Conservation (phyloP, 2,113 vertebrate species). For the Turdus rufiventris region DNA sequence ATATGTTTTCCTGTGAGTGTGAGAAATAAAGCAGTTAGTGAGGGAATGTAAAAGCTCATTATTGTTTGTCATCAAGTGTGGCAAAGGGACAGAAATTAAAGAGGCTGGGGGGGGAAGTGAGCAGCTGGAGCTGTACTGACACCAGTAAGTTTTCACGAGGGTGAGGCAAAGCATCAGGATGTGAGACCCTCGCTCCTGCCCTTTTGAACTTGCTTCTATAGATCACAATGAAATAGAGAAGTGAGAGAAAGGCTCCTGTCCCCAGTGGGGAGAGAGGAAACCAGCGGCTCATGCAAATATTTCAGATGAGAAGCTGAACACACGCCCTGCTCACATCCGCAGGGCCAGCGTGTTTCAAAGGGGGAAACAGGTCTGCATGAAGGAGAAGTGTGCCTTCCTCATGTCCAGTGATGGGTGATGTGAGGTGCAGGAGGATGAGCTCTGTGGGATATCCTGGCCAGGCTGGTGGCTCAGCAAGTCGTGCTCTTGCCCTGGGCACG, state of each 20-base stretch:
- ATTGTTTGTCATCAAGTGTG: not conserved
- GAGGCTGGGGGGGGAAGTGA: not conserved
- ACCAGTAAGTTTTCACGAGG: conserved; percentile 59
- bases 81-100: conserved; percentile 52
- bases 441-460: not conserved
- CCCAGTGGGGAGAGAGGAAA: not conserved
- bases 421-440: not conserved
- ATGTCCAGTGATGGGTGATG: accelerated
- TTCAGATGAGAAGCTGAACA: conserved; percentile 8
- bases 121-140: conserved; percentile 18
- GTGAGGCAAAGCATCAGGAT: conserved; percentile 43
- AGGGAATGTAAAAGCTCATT: conserved; percentile 29
- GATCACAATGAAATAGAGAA: conserved; percentile 33
- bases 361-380: not conserved
- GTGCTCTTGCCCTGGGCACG: accelerated
- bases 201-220: conserved; percentile 61
- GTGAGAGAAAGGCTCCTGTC: conserved; percentile 22
- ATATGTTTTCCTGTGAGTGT: not conserved
- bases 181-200: conserved; percentile 22
- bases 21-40: not conserved
- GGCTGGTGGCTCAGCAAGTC: accelerated
- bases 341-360: accelerated
- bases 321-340: not conserved
- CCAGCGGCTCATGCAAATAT: conserved; percentile 39
- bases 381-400: not conserved